Evolutionary conservation across 2,113 vertebrate genomes (phyloP), one percentile per base, ranked within the genome.

Genomic region (Microtus pennsylvanicus): DNA sequence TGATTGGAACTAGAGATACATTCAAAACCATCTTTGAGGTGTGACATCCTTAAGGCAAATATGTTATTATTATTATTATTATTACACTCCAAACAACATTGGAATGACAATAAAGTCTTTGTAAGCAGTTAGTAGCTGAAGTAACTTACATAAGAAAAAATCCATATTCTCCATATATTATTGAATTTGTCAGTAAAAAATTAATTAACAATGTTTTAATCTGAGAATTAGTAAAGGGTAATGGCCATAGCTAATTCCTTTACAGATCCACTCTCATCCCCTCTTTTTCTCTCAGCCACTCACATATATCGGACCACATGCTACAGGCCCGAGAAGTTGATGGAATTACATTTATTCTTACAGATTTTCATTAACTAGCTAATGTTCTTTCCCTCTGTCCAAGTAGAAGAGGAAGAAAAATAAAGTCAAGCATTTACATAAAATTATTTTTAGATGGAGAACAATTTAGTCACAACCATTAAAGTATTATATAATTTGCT

Each of bases 51-150:
- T 82, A 42, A 42, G 5, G 90, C 14, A 61, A 52, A 10, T 30
- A 1, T 89, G 12, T 80, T 82, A 33, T 45, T 85, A 28, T 45
- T 52, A 35, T 58, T 58, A 58, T 58, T 55, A 12, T 28, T 35
- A 67, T 8, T 45, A 3, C 26, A 21, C 1, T 35, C 1, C 19
- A 75, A 85, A 86, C 22, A 87, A 67, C 14, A 70, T 33, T 65
- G 55, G 4, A 38, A 72, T 93, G 14, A 0, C 61, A 87, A 45
- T 38, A 61, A 45, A 45, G 30, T 83, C 38, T 83, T 58, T 42
- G 22, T 63, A 65, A 45, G 7, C 75, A 33, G 47, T 86, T 69
- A 50, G 93, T 83, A 19, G 45, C 52, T 82, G n/a, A 97, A 72
- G 76, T 82, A 89, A 70, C 28, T 67, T 52, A 26, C 7, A 7